phyloP scores from a whole-genome alignment of 2,888 invertebrate species.

The Machimus atricapillus region DNA sequence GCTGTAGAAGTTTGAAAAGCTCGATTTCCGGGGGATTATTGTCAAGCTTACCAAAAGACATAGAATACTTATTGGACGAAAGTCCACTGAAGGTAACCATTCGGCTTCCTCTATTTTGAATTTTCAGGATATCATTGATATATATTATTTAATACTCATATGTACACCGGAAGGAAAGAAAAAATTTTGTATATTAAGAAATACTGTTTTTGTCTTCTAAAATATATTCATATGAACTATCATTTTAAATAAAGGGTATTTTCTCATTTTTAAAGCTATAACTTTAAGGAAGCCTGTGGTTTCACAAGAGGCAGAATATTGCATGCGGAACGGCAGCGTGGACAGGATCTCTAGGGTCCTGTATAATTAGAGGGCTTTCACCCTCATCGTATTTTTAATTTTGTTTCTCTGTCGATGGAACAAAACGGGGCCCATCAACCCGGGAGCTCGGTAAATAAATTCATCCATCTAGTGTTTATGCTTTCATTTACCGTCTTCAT shows the following conservation, averaged over 20 bases:
- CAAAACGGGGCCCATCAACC: background rate
- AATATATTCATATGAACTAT: background rate
- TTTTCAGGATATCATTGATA: too few relatives aligned
- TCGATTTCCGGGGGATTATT: too few relatives aligned
- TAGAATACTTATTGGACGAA: too few relatives aligned
- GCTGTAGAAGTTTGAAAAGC: too few relatives aligned
- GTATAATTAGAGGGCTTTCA: conserved; percentile 37
- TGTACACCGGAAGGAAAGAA: too few relatives aligned
- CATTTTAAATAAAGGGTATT: background rate
- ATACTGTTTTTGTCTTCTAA: too few relatives aligned
- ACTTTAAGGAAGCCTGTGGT: background rate
- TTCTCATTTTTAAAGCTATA: background rate
- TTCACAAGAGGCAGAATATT: background rate
- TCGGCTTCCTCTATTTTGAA: too few relatives aligned
- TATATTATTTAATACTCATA: too few relatives aligned
- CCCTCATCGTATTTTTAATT: conserved; percentile 24
- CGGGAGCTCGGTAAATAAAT: conserved; percentile 19
- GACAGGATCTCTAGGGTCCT: background rate
- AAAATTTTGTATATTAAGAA: too few relatives aligned
- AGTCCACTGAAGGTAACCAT: too few relatives aligned
- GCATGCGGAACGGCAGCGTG: background rate
- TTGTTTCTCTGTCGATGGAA: background rate
- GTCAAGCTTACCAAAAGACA: too few relatives aligned
- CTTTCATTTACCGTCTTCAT: conserved; percentile 33
- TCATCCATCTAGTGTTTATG: conserved; percentile 40